These are phyloP conservation scores for Grallaria varia DNA, from an alignment of 2,113 vertebrate species.

Conservation along the genomic window DNA sequence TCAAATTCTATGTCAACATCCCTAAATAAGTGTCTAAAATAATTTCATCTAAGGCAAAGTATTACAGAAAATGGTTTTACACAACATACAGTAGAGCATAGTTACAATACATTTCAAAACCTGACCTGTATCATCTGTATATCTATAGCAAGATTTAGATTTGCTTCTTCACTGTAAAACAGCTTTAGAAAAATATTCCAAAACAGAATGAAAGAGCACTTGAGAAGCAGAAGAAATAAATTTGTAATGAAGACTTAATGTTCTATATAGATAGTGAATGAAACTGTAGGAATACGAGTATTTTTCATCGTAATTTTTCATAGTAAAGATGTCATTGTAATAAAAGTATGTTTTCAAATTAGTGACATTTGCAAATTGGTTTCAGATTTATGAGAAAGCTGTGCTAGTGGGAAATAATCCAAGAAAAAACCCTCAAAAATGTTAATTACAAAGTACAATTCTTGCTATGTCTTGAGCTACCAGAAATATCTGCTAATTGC, in stretches of 20 bases:
- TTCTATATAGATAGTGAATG: background rate
- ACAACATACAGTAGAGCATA: background rate
- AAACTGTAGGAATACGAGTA: background rate
- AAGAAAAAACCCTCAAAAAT: conserved; percentile 24
- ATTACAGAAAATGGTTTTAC: background rate
- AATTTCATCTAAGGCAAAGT: background rate
- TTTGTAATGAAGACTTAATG: background rate
- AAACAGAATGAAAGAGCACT: background rate
- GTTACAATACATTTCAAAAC: background rate
- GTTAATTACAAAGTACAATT: conserved; percentile 36
- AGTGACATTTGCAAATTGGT: conserved; percentile 49
- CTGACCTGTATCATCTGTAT: background rate
- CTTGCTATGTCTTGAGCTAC: conserved; percentile 25
- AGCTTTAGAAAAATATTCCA: background rate
- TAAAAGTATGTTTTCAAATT: conserved; percentile 29
- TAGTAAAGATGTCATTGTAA: conserved; percentile 24
- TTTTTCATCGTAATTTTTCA: background rate
- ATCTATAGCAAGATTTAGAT: background rate
- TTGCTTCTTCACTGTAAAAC: background rate
- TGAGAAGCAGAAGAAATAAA: background rate
- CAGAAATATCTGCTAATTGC: conserved; percentile 51
- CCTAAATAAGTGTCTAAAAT: background rate
- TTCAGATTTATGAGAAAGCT: conserved; percentile 41
- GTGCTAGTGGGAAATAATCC: conserved; percentile 41
- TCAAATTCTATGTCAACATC: background rate